Evolutionary conservation across 2,888 invertebrate species (phyloP).

Genomic region (Tiphia femorata): DNA sequence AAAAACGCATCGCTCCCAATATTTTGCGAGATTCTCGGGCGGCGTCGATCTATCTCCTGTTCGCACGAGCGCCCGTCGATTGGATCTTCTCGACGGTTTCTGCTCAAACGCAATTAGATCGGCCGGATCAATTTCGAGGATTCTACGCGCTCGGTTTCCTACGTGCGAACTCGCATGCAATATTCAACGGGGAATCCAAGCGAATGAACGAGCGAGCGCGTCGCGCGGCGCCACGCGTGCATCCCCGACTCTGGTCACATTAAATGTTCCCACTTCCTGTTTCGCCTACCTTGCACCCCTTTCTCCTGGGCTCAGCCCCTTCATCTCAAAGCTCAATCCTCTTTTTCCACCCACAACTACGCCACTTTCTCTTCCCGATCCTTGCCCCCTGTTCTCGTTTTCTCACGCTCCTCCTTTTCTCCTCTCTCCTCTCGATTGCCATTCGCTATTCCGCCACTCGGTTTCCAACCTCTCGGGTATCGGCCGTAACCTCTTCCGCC

Average conservation of each 20-base stretch:
- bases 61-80: too few species aligned
- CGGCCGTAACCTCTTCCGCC: slow-evolving; percentile 35
- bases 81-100: too few species aligned
- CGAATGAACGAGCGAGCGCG: too few species aligned
- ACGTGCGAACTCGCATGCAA: slow-evolving; percentile 42
- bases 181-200: slow-evolving; percentile 52
- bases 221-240: slow-evolving; percentile 47
- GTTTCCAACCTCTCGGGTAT: slow-evolving; percentile 33
- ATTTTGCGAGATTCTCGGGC: too few species aligned
- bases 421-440: slow-evolving; percentile 37
- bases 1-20: too few species aligned
- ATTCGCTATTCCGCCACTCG: slow-evolving; percentile 49
- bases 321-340: too few species aligned
- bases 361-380: not conserved
- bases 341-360: too few species aligned
- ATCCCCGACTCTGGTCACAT: slow-evolving; percentile 32
- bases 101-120: slow-evolving; percentile 10
- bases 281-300: too few species aligned
- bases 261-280: slow-evolving; percentile 18
- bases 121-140: slow-evolving; percentile 19
- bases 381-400: slow-evolving; percentile 6
- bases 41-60: too few species aligned
- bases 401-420: slow-evolving; percentile 22
- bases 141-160: not conserved
- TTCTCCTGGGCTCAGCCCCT: not conserved